These are phyloP conservation scores for Mongoloraphidia duomilia DNA, from an alignment of 2,888 invertebrate genomes.

Conservation along the genomic window DNA sequence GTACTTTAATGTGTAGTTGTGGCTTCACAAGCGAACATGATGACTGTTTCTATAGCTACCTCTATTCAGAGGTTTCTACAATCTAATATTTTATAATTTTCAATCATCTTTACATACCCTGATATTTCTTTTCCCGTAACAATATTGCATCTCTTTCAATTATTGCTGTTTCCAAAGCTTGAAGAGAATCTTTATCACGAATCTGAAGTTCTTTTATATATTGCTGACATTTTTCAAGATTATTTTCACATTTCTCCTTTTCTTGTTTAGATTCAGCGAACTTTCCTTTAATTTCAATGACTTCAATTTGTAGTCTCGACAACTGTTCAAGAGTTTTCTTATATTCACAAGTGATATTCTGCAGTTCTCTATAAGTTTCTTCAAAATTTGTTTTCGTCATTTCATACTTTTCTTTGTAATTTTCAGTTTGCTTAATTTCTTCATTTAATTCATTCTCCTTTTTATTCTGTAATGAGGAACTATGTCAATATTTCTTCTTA, in stretches of 20 bases:
- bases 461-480: slow-evolving; percentile 6
- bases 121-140: too few relatives aligned
- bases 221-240: background rate
- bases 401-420: slow-evolving; percentile 15
- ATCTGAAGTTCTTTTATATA: background rate
- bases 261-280: slow-evolving; percentile 31
- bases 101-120: too few relatives aligned
- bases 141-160: background rate
- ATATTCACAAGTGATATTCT: too few relatives aligned
- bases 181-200: background rate
- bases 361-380: slow-evolving; percentile 8
- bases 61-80: too few relatives aligned
- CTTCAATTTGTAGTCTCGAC: slow-evolving; percentile 12
- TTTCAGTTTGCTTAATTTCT: slow-evolving; percentile 22
- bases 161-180: background rate
- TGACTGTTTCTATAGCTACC: too few relatives aligned
- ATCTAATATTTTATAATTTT: too few relatives aligned
- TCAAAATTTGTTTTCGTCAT: slow-evolving; percentile 31
- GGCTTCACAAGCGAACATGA: too few relatives aligned
- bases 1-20: too few relatives aligned
- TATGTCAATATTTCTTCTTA: too few relatives aligned
- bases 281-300: slow-evolving; percentile 24
- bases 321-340: slow-evolving; percentile 17
- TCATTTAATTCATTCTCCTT: slow-evolving; percentile 18
- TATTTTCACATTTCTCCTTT: slow-evolving; percentile 21